Conservation (phyloP, 2,797 vertebrate species). For the Meriones psammophilus region DNA sequence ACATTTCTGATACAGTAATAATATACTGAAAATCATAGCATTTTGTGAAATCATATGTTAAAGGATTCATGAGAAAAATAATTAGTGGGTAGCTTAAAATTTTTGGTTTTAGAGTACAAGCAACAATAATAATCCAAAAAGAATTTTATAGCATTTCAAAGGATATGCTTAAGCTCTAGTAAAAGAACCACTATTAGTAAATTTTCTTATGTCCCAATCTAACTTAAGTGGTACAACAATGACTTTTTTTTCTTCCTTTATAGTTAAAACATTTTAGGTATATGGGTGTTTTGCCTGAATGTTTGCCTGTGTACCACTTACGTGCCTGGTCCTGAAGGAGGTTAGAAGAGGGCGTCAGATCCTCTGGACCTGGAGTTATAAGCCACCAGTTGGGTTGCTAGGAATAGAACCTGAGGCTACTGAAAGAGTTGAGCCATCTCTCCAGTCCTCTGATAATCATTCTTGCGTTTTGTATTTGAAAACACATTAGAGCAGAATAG, state of each 20-base stretch:
- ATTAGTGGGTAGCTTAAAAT: slow-evolving; percentile 35
- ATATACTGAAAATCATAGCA: slow-evolving; percentile 31
- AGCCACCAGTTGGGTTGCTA: background rate
- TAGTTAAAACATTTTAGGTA: background rate
- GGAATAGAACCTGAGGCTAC: background rate
- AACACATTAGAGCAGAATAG: background rate
- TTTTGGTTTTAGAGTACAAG: slow-evolving; percentile 47
- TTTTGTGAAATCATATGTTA: slow-evolving; percentile 48
- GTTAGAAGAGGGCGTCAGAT: background rate
- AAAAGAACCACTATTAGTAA: background rate
- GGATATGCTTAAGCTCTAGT: slow-evolving; percentile 38
- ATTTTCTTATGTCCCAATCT: background rate
- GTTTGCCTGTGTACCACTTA: background rate
- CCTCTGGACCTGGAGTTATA: background rate
- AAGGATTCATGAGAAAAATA: slow-evolving; percentile 58
- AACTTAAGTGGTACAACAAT: background rate
- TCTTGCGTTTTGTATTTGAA: slow-evolving; percentile 15
- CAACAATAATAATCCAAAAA: background rate
- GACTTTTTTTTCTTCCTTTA: background rate
- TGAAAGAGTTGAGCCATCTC: background rate
- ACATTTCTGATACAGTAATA: background rate
- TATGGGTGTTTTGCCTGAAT: background rate
- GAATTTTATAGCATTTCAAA: slow-evolving; percentile 47
- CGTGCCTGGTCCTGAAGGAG: background rate
- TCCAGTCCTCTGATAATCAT: background rate